Evolutionary conservation across 30 jellyfish, hydroid and myxozoan genomes (phyloP).

Genomic region (Nemopilema nomurai): DNA sequence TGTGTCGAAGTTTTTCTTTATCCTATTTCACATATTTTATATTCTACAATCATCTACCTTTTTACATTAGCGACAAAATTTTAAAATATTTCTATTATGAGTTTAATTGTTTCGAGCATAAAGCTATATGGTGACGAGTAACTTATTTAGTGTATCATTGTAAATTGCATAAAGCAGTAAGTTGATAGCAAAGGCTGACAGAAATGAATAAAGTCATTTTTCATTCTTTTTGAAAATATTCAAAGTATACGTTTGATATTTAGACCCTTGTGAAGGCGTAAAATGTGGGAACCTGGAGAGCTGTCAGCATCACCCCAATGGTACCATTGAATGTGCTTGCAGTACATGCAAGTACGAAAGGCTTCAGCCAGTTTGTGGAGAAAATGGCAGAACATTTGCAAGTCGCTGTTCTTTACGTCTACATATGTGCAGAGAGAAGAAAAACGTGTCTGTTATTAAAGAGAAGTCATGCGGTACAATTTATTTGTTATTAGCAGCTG

Average conservation of each 20-base stretch:
- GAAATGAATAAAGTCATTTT: no score
- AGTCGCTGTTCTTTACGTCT: slow-evolving; percentile 36
- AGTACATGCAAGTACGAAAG: slow-evolving; percentile 13
- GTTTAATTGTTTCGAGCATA: no score
- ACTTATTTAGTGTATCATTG: no score
- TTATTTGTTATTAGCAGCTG: not conserved
- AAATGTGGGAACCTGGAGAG: slow-evolving; percentile 34
- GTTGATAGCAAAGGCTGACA: no score
- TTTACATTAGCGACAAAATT: no score
- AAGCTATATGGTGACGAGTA: no score
- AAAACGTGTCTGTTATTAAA: slow-evolving; percentile 1
- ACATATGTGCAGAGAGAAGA: slow-evolving; percentile 42
- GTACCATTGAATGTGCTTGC: slow-evolving; percentile 67
- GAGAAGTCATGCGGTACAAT: slow-evolving; percentile 53
- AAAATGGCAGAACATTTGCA: slow-evolving; percentile 73
- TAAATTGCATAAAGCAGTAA: no score
- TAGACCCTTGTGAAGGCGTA: slow-evolving; percentile 55
- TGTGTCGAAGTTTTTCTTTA: no score
- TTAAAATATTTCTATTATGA: no score
- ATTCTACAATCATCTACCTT: no score
- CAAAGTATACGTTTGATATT: not conserved
- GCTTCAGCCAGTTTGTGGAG: slow-evolving; percentile 76
- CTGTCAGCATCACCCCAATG: slow-evolving; percentile 34
- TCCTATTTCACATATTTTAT: no score
- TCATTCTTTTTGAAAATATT: not conserved